A percentile compares a stretch with the other conserved stretches of the same genome.
Evolutionary conservation across 2,888 invertebrate genomes (phyloP).

Genomic region (Plebejus argus): DNA sequence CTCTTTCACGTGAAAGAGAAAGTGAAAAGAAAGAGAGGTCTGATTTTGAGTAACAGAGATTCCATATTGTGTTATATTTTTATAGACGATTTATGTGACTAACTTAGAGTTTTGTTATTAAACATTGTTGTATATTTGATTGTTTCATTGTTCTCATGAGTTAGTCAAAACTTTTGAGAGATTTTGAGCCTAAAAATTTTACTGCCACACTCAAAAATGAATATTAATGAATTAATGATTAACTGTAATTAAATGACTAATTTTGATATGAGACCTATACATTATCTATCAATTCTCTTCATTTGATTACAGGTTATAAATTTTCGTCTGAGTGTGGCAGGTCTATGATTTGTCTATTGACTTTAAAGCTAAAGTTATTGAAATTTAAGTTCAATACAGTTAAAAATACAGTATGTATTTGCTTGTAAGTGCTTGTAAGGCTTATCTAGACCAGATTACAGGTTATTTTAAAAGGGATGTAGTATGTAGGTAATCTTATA

Average conservation of each 20-base stretch:
- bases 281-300: no score
- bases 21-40: neutral
- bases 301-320: no score
- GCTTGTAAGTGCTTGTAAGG: neutral
- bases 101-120: slow-evolving; percentile 54
- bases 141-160: slow-evolving; percentile 38
- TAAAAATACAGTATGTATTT: neutral
- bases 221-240: no score
- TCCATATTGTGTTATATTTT: slow-evolving; percentile 52
- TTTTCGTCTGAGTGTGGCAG: no score
- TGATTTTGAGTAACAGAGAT: slow-evolving; percentile 31
- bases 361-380: neutral
- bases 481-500: slow-evolving; percentile 1
- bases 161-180: neutral
- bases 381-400: neutral
- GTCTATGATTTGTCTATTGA: neutral
- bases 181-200: no score
- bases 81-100: slow-evolving; percentile 59
- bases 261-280: no score
- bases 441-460: neutral
- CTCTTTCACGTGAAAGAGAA: neutral
- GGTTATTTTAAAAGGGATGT: neutral
- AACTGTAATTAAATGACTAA: no score
- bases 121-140: slow-evolving; percentile 49
- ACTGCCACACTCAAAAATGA: no score